Percentiles rank a stretch among this genome's conserved stretches.
Conservation (phyloP, 2,113 vertebrate species). For the Tringa solitaria region DNA sequence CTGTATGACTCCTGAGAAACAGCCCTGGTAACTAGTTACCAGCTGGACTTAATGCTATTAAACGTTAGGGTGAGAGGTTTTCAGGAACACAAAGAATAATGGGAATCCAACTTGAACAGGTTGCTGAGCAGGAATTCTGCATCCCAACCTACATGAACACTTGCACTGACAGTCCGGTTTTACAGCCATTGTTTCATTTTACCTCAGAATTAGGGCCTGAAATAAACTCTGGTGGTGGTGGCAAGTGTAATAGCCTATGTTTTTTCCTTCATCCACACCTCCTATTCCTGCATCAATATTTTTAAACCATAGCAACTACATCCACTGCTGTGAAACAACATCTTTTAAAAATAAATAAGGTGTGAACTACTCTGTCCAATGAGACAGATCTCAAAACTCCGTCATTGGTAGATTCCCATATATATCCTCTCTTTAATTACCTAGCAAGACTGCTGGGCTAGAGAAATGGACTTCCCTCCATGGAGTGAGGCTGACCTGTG, state of each 20-base stretch:
- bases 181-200: not conserved
- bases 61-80: not conserved
- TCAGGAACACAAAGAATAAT: not conserved
- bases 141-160: not conserved
- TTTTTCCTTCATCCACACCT: not conserved
- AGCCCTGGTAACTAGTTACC: not conserved
- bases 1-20: not conserved
- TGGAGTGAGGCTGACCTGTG: not conserved
- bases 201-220: not conserved
- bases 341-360: not conserved
- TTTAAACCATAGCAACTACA: not conserved
- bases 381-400: not conserved
- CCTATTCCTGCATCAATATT: not conserved
- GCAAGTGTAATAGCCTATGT: not conserved
- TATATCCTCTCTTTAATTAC: not conserved
- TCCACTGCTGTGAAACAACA: not conserved
- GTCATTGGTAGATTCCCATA: not conserved
- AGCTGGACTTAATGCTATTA: not conserved
- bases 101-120: not conserved
- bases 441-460: not conserved
- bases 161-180: not conserved
- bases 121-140: not conserved
- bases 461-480: not conserved
- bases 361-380: not conserved
- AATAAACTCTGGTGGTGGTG: not conserved